Conservation (phyloP, 2,113 vertebrate species). For the Zootoca vivipara region DNA sequence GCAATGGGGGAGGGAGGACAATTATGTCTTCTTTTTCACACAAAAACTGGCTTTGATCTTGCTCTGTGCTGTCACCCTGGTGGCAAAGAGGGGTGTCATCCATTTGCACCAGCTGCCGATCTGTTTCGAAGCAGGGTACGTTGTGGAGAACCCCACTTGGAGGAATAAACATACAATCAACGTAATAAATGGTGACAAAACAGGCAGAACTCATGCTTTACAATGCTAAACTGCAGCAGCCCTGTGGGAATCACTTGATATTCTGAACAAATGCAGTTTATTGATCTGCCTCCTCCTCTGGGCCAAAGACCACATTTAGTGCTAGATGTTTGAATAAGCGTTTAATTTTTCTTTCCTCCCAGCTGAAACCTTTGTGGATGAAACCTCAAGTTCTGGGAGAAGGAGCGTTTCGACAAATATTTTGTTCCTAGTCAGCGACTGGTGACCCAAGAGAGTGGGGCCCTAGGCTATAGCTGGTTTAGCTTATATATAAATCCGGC, state of each 20-base stretch:
- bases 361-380: neutral
- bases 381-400: neutral
- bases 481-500: too few species aligned
- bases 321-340: neutral
- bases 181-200: conserved; percentile 68
- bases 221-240: conserved; percentile 38
- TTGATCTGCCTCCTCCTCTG: conserved; percentile 46
- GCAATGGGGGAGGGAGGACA: conserved; percentile 51
- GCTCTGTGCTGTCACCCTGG: conserved; percentile 66
- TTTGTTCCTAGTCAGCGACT: neutral
- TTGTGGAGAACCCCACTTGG: conserved; percentile 57
- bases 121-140: conserved; percentile 57
- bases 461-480: too few species aligned
- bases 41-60: conserved; percentile 70
- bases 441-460: too few species aligned
- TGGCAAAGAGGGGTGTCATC: conserved; percentile 79
- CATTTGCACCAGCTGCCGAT: conserved; percentile 74
- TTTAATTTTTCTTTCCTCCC: neutral
- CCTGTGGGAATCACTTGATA: neutral
- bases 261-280: conserved; percentile 11
- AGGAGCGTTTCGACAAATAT: conserved; percentile 6
- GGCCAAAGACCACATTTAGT: conserved; percentile 31
- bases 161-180: conserved; percentile 68
- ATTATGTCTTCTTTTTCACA: conserved; percentile 12
- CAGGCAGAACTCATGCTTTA: conserved; percentile 46